A percentile compares a stretch with the other conserved stretches of the same genome.
Conservation (phyloP, 2,113 vertebrate genomes). For the Eleginops maclovinus region DNA sequence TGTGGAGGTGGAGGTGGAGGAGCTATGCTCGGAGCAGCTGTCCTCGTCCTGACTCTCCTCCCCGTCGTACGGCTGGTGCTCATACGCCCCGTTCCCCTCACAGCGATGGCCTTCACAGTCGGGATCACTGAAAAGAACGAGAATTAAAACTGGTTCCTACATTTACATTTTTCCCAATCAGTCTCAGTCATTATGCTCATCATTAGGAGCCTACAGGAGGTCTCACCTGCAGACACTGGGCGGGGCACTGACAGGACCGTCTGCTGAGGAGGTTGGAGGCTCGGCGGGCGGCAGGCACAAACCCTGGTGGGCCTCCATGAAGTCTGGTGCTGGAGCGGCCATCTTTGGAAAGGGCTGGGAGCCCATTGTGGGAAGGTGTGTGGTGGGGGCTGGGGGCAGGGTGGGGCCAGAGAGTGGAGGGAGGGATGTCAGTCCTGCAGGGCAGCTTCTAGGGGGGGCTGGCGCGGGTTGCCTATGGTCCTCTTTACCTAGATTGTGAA, state of each 20-base stretch:
- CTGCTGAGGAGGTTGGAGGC: constrained; percentile 84
- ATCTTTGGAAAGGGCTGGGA: constrained; percentile 91
- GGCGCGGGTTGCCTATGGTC: constrained; percentile 89
- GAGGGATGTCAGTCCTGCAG: constrained; percentile 88
- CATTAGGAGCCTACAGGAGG: neutral
- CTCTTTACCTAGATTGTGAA: constrained; percentile 93
- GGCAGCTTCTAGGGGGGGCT: constrained; percentile 87
- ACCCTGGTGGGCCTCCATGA: constrained; percentile 89
- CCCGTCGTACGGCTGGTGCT: constrained; percentile 93
- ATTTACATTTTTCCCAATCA: neutral
- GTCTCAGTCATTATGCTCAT: neutral
- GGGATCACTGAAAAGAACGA: constrained; percentile 86
- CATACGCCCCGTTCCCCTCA: constrained; percentile 90
- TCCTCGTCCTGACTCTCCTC: constrained; percentile 97
- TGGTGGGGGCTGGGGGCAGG: constrained; percentile 84
- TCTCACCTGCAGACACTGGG: constrained; percentile 96
- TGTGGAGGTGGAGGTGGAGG: constrained; percentile 99
- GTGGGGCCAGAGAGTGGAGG: constrained; percentile 87
- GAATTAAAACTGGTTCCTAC: neutral
- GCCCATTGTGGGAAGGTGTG: constrained; percentile 88
- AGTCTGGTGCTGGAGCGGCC: constrained; percentile 88
- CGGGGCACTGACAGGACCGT: constrained; percentile 90
- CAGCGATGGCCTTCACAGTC: constrained; percentile 98
- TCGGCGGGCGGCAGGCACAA: constrained; percentile 89
- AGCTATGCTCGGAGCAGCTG: constrained; percentile 98